Evolutionary conservation across 2,113 vertebrate species (phyloP).

Genomic region (pig (Sus scrofa)): T2T-Sscrofa CM000813.6:114472001-114472500

Average conservation of each 20-base stretch:
- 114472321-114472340: neutral
- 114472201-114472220: neutral
- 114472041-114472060: neutral
- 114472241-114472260: neutral
- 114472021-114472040: neutral
- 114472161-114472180: neutral
- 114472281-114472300: neutral
- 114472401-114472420: neutral
- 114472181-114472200: neutral
- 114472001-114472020: neutral
- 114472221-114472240: neutral
- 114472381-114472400: neutral
- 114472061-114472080: neutral
- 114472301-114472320: neutral
- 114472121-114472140: neutral
- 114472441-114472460: neutral
- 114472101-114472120: neutral
- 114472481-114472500: neutral
- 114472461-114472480: neutral
- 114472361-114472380: neutral
- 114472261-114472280: neutral
- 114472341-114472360: neutral
- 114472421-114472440: neutral
- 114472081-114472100: neutral
- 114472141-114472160: neutral